Conservation (phyloP, 1,140 invertebrate genomes). For the Hylyphantes graminicola region DNA sequence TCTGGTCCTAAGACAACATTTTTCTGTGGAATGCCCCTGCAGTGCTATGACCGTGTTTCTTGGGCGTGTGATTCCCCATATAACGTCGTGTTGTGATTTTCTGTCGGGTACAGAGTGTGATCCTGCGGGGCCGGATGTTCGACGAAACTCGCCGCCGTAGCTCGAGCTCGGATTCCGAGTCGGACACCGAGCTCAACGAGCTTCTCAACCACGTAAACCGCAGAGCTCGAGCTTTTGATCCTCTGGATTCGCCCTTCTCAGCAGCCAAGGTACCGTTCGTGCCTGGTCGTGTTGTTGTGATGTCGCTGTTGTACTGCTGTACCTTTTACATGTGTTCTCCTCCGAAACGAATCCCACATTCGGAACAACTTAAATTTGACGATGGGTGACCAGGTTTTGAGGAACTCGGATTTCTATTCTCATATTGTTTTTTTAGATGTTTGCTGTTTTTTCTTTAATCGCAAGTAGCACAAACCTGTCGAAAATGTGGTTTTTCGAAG, state of each 20-base stretch:
- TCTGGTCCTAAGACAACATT: too few species aligned
- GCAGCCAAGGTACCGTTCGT: conserved; percentile 51
- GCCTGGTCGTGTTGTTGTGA: conserved; percentile 34
- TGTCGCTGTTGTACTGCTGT: conserved; percentile 34
- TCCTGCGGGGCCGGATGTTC: conserved; percentile 48
- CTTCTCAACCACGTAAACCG: conserved; percentile 63
- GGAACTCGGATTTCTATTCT: not conserved
- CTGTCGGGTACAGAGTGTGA: conserved; percentile 51
- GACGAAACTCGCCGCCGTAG: conserved; percentile 49
- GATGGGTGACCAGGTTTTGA: conserved; percentile 42
- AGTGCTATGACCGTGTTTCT: conserved; percentile 20
- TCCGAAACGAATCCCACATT: not conserved
- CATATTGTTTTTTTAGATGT: not conserved
- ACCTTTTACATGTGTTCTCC: too few species aligned
- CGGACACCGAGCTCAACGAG: conserved; percentile 64
- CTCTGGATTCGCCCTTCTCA: conserved; percentile 44
- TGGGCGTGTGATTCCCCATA: conserved; percentile 24
- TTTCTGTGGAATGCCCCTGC: too few species aligned
- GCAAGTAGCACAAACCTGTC: too few species aligned
- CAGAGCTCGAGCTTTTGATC: conserved; percentile 62
- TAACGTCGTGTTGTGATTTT: conserved; percentile 32
- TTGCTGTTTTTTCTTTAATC: too few species aligned
- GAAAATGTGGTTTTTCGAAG: too few species aligned
- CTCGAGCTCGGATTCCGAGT: conserved; percentile 64
- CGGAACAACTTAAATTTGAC: not conserved